Evolutionary conservation across 2,113 vertebrate genomes (phyloP).

Genomic region (Perognathus longimembris): DNA sequence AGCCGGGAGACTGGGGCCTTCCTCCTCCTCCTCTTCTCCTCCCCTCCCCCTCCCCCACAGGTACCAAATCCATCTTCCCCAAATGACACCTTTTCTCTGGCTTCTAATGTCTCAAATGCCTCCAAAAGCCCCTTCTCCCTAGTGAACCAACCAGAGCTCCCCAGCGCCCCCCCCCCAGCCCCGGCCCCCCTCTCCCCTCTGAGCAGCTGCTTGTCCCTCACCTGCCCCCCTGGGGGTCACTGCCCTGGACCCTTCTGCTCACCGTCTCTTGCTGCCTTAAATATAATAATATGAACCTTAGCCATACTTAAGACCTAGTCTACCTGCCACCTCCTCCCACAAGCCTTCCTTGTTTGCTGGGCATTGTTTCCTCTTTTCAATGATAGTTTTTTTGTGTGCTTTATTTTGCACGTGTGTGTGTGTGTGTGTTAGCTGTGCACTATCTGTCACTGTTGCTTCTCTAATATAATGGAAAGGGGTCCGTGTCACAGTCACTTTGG

Average conservation of each 20-base stretch:
- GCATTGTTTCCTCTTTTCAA: background rate
- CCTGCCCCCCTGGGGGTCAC: rapidly evolving
- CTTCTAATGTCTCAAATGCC: background rate
- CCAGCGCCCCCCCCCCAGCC: background rate
- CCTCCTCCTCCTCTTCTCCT: too few relatives aligned
- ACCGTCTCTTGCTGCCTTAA: background rate
- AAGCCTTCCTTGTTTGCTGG: background rate
- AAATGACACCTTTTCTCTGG: background rate
- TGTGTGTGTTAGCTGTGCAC: background rate
- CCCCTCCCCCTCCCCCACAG: too few relatives aligned
- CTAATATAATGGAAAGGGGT: background rate
- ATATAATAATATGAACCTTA: background rate
- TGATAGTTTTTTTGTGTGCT: background rate
- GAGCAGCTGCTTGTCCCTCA: background rate
- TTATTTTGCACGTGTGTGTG: background rate
- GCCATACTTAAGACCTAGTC: background rate
- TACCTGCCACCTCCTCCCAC: background rate
- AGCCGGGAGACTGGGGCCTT: background rate
- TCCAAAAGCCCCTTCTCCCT: too few relatives aligned
- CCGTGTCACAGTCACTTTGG: background rate
- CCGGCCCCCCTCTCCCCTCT: background rate
- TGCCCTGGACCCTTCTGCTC: background rate
- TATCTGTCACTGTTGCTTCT: too few relatives aligned
- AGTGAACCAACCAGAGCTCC: background rate
- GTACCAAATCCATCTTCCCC: too few relatives aligned